Base-by-base conservation (phyloP, 2,797 vertebrate genomes). In the Acanthurus leucopareius region DNA sequence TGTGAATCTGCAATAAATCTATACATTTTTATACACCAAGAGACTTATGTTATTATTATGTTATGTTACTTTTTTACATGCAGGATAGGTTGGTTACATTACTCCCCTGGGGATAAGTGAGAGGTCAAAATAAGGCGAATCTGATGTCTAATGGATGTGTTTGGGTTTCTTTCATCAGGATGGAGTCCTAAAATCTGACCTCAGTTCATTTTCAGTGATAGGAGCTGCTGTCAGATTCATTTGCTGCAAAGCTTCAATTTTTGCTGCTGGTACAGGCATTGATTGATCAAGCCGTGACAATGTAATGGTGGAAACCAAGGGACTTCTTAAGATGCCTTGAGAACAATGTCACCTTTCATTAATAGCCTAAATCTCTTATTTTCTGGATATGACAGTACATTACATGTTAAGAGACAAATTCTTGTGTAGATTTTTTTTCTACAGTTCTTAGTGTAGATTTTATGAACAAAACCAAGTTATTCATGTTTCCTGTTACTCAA, bases 1-100 rank as follows among this genome's bases (percentile, higher is more conserved):
- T 73, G 80, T 79, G 58, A 77, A 48, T 77, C 42, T 61, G 70
- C 45, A 94, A 94, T 94, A 94, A 93, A 93, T 91, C 2, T 68
- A 48, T 85, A 79, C 91, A 86, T 92, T 86, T 89, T 89, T 82
- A 67, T 86, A 90, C 88, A 87, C 80, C 56, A 85, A 84, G 45
- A 71, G 48, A 48, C 68, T 86, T 80, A 32, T 32, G 28, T 32
- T 32, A 32, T 32, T 32, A 32, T 32, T 32, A 32, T 5, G 84
- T 86, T 86, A 78, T 42, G 47, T 83, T 86, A 68, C 69, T 91
- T 40, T 45, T 73, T 82, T 76, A 60, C 32, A 69, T 4, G 16
- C 59, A 28, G 22, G 35, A 11, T 47, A 15, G 10, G 69, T 51
- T 67, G 61, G 20, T 57, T 80, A 47, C 51, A 59, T 69, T 56